Percentiles rank a stretch among this genome's conserved stretches.
Evolutionary conservation across 1,140 invertebrate genomes (phyloP).

Genomic region (Orius laevigatus): DNA sequence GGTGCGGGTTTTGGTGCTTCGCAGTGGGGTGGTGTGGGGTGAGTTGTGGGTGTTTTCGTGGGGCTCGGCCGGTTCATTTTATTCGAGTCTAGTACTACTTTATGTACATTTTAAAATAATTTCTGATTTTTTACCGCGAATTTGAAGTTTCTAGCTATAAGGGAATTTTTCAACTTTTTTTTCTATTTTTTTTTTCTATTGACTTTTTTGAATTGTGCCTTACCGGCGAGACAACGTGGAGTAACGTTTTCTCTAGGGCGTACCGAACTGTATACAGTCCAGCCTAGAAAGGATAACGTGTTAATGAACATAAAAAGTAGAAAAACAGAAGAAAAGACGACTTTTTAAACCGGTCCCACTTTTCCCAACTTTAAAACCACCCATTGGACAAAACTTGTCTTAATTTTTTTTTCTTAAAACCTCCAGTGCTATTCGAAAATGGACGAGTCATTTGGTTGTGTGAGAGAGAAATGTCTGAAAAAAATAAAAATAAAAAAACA

Average conservation of each 20-base stretch:
- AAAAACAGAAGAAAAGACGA: neutral
- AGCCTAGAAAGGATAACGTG: slow-evolving; percentile 13
- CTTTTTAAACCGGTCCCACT: neutral
- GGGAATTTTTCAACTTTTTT: no score
- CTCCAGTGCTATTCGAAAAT: slow-evolving; percentile 3
- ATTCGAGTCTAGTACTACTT: neutral
- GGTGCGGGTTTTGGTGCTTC: no score
- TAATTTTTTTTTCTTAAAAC: neutral
- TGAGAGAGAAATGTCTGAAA: slow-evolving; percentile 1
- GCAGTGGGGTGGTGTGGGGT: no score
- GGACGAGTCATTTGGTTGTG: slow-evolving; percentile 10
- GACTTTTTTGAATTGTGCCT: slow-evolving; percentile 4
- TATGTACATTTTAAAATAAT: slow-evolving; percentile 1
- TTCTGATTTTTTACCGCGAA: slow-evolving; percentile 1
- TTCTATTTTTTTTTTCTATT: neutral
- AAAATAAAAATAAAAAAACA: slow-evolving; percentile 7
- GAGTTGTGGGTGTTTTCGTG: no score
- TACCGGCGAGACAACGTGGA: slow-evolving; percentile 13
- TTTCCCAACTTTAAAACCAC: neutral
- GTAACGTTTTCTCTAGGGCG: slow-evolving; percentile 13
- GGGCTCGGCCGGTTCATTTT: no score
- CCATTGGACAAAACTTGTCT: neutral
- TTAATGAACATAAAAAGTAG: slow-evolving; percentile 1
- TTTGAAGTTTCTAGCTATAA: no score
- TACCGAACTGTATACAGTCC: slow-evolving; percentile 16